Conservation (phyloP, 2,888 invertebrate genomes). For the Xylota sylvarum region DNA sequence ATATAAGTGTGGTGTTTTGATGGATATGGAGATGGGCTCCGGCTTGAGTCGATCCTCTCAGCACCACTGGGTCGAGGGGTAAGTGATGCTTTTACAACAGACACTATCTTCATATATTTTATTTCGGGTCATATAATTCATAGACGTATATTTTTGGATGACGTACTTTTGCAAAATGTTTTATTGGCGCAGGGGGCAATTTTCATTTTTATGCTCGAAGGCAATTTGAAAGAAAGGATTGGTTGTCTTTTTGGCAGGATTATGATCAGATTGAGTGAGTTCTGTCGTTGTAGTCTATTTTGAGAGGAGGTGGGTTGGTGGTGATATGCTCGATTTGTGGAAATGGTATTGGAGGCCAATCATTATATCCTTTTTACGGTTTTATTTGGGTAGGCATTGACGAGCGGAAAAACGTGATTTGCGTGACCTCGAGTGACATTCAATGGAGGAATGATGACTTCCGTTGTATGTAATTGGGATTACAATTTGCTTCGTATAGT, state of each 20-base stretch:
- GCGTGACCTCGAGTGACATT: constrained; percentile 9
- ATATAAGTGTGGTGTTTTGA: constrained; percentile 73
- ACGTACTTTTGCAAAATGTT: constrained; percentile 73
- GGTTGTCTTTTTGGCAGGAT: constrained; percentile 42
- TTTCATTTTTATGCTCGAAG: constrained; percentile 67
- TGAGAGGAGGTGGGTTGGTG: neutral
- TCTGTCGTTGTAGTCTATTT: constrained; percentile 28
- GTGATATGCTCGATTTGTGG: constrained; percentile 9
- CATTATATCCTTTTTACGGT: neutral
- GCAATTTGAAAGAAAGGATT: constrained; percentile 70
- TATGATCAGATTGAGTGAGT: constrained; percentile 46
- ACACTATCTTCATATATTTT: constrained; percentile 71
- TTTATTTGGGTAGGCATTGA: neutral
- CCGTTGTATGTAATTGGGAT: neutral
- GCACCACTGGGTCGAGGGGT: constrained; percentile 27
- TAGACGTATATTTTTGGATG: constrained; percentile 57
- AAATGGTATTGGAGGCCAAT: constrained; percentile 14
- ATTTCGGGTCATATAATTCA: constrained; percentile 71
- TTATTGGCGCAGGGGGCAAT: constrained; percentile 61
- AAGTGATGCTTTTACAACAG: constrained; percentile 66
- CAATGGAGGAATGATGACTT: constrained; percentile 11
- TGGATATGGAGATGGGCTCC: constrained; percentile 64
- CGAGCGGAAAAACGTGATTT: neutral
- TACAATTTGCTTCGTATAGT: neutral
- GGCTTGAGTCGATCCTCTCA: constrained; percentile 20